Base-by-base conservation (phyloP, 1,140 invertebrate genomes). In the Aradophagus sp. region DNA sequence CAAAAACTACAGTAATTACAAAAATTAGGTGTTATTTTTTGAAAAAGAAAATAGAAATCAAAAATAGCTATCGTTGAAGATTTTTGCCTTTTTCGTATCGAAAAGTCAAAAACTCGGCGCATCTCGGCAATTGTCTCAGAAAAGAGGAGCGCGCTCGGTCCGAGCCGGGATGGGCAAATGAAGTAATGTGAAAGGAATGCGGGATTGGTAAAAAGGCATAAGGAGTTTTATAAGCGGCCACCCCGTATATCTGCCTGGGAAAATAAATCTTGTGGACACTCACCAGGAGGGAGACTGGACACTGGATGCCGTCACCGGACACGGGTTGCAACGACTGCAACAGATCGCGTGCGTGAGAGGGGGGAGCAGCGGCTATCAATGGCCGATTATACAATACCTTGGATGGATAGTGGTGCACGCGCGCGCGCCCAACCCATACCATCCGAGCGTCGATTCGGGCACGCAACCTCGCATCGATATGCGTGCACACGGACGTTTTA, bases 181-280 rank as follows among this genome's bases (percentile, higher is more conserved):
- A 48, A 27, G 38, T 50, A 53, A 41, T 29, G 44, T 31, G 62
- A 45, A 52, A 34, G 42, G 62, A 56, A 39, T 56, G 41, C 12
- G 32, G 38, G 31, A 53, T 32, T 38, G 10, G 44, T 48, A 50
- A 55, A 56, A 50, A 50, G 38, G 35, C 14, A 53, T 44, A 52
- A 52, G 63, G 11, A 67, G 48, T 76, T 80, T 81, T 78, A 75
- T 61, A 72, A 55, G 50, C 48, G 63, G 52, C 67, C 70, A 80
- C 76, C 78, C 78, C 77, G 75, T 78, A 78, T 78, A 80, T 77
- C 56, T 62, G 77, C 77, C 76, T 84, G 80, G 78, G 80, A 85
- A 84, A 80, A 85, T 84, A 84, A 86, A 84, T 86, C 81, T 85
- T 79, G 74, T 74, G 81, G 77, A 80, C 81, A 83, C 82, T 84